A percentile compares a stretch with the other conserved stretches of the same genome.
Evolutionary conservation across 2,888 invertebrate genomes (phyloP).

Genomic region (Gisinianus flammeolus): DNA sequence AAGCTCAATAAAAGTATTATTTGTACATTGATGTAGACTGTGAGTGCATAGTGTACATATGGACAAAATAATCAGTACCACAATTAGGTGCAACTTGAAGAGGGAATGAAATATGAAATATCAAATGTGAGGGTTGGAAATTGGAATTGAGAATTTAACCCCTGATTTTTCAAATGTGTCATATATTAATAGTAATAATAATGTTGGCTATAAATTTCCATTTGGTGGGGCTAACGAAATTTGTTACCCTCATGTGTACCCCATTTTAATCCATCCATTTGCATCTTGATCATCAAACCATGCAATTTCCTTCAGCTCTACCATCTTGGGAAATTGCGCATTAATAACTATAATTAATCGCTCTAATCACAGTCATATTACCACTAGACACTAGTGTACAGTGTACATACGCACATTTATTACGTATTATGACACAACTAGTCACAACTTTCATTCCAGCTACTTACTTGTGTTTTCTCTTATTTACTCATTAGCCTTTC

Average conservation of each 20-base stretch:
- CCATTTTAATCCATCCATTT: conserved; percentile 30
- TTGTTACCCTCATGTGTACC: conserved; percentile 4
- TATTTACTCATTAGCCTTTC: not conserved
- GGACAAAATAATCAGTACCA: too few relatives aligned
- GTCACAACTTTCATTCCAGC: not conserved
- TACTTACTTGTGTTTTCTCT: not conserved
- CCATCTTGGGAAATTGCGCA: conserved; percentile 30
- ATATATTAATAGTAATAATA: not conserved
- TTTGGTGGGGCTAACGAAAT: not conserved
- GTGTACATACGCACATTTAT: not conserved
- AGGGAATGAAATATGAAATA: too few relatives aligned
- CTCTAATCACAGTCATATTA: conserved; percentile 22
- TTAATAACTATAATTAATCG: conserved; percentile 38
- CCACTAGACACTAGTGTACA: not conserved
- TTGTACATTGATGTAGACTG: too few relatives aligned
- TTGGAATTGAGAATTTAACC: not conserved
- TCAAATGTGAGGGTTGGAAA: too few relatives aligned
- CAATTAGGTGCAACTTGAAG: too few relatives aligned
- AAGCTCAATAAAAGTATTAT: too few relatives aligned
- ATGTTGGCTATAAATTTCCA: conserved; percentile 19
- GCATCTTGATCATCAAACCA: conserved; percentile 10
- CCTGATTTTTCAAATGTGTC: conserved; percentile 23
- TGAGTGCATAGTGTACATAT: too few relatives aligned
- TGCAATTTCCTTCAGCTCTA: not conserved
- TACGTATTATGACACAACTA: not conserved